Evolutionary conservation across 2,113 vertebrate genomes (phyloP), one percentile per base, ranked within the genome.

Genomic region (Saccopteryx leptura): DNA sequence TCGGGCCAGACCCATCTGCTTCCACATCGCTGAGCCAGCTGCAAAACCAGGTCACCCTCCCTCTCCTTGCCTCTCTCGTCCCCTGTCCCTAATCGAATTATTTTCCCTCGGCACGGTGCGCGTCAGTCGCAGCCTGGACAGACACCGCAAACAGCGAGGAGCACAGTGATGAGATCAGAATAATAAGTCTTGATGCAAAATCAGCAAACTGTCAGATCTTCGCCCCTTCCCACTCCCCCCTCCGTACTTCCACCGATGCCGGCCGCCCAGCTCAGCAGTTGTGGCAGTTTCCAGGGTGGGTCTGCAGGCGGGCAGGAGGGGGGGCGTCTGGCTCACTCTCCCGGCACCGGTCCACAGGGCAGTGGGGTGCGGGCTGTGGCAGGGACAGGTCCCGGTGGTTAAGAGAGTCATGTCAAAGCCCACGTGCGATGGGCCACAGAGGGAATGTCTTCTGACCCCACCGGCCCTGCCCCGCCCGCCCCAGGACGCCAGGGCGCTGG

Each of bases 1-100:
- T 80, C 9, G 1, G 90, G 39, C 78, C 94, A 83, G 85, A 28
- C 48, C 60, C 86, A 50, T 96, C 95, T 94, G 97, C 82, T 83
- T 94, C 58, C 10, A 28, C 91, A 76, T 91, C 9, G 82, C 97
- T 96, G 97, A 98, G 96, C 96, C 97, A 96, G 97, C 97, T 91
- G 88, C 96, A 96, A 98, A 97, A 97, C 60, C 97, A 97, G 97
- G 97, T 96, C 96, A 96, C 69, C 85, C 94, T 94, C 93, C 5
- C 8, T 92, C 92, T 93, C 96, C 88, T 91, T 97, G 93, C 86
- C 93, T 95, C 95, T 90, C 94, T 95, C 80, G 88, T 80, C 91
- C 97, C 91, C 65, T 84, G 91, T 97, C 78, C 69, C 71, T 97
- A 97, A 96, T 97, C 78, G 21, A 97, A 97, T 97, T 91, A 94